phyloP scores from a whole-genome alignment of 2,113 vertebrate genomes.

The Mirza zaza region DNA sequence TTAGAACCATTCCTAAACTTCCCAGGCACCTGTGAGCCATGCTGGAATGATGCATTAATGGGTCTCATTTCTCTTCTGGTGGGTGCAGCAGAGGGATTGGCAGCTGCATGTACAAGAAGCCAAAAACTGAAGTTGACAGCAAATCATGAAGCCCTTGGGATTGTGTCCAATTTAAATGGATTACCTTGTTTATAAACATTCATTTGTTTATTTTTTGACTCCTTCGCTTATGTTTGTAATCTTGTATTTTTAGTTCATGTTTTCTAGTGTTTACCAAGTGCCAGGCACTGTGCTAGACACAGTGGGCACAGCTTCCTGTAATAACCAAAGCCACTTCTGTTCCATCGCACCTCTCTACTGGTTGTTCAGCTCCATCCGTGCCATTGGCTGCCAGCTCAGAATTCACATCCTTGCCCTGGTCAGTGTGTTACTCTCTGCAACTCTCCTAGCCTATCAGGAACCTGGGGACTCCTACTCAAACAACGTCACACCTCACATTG shows the following conservation, averaged over 20 bases:
- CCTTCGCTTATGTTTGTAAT: background rate
- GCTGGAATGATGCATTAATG: background rate
- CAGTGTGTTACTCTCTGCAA: background rate
- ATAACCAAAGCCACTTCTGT: background rate
- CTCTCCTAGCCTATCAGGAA: background rate
- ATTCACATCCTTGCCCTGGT: background rate
- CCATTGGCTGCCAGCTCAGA: background rate
- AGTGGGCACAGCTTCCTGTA: no score
- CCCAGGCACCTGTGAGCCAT: constrained; percentile 30
- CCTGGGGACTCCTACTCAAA: background rate
- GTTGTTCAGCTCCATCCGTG: background rate
- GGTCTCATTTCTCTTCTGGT: constrained; percentile 33
- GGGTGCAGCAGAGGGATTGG: background rate
- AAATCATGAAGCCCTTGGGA: background rate
- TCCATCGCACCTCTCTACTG: background rate
- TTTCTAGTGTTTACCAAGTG: background rate
- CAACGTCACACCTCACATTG: no score
- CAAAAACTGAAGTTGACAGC: background rate
- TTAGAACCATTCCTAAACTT: background rate
- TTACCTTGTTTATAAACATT: constrained; percentile 21
- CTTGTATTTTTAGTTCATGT: background rate
- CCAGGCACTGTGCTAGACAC: background rate
- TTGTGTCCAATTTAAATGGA: background rate
- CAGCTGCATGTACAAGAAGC: constrained; percentile 29
- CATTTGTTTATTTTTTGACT: background rate